Evolutionary conservation across 64 coral and sea anemone genomes (phyloP), one percentile per base, ranked within the genome.

Genomic region (Stylophora pistillata): DNA sequence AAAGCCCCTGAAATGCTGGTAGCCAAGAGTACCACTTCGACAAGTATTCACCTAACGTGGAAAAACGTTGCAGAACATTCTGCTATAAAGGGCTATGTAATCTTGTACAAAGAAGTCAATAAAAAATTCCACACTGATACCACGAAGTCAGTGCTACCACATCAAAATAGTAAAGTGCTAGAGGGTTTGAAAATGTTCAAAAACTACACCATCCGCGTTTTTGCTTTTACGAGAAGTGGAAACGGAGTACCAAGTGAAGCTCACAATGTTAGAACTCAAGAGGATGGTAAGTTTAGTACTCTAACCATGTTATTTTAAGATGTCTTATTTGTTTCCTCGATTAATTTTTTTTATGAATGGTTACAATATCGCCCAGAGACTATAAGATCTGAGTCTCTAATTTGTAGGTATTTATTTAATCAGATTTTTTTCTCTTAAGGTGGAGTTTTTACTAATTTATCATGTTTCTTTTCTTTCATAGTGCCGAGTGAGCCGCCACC

Each of bases 401-500:
- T n/a, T n/a, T n/a, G n/a, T n/a, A n/a, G n/a, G n/a, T n/a, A n/a
- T n/a, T n/a, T n/a, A n/a, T n/a, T n/a, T n/a, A n/a, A n/a, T n/a
- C n/a, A n/a, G n/a, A n/a, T n/a, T n/a, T n/a, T n/a, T n/a, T n/a
- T n/a, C n/a, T n/a, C n/a, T n/a, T n/a, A n/a, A n/a, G n/a, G n/a
- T n/a, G n/a, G n/a, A n/a, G n/a, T n/a, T n/a, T n/a, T n/a, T n/a
- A n/a, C n/a, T n/a, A n/a, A n/a, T 10, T 64, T 66, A 30, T 64
- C 13, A 61, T 7, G 10, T 30, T 31, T 58, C 32, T 29, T 20
- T 58, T 20, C 9, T 30, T 10, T 31, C 13, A 13, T 54, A 89
- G 88, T 81, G 21, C 88, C 88, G 4, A 89, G 88, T 74, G 27
- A 81, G 53, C 10, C 88, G 12, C 88, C 88, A 72, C 60, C 69